A percentile compares a stretch with the other conserved stretches of the same genome.
phyloP scores from a whole-genome alignment of 1,140 invertebrate genomes.

The Drosophila burlai region DNA sequence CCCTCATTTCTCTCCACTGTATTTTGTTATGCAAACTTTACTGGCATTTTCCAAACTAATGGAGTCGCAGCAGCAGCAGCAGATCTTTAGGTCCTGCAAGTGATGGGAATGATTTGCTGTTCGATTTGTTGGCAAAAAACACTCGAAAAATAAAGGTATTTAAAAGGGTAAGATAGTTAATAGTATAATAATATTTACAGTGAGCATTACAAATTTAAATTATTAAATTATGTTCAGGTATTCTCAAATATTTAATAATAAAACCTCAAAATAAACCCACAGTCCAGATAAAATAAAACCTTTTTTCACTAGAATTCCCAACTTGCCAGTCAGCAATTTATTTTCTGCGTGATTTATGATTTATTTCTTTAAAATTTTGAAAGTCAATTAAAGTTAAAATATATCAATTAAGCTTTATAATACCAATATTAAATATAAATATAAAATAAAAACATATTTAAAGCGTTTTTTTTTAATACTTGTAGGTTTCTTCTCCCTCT shows the following conservation, averaged over 20 bases:
- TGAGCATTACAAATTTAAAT: too few species aligned
- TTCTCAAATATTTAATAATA: not conserved
- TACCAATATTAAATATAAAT: not conserved
- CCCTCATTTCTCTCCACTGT: not conserved
- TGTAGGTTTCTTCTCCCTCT: not conserved
- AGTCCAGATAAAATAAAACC: not conserved
- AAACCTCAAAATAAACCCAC: too few species aligned
- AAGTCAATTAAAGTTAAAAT: not conserved
- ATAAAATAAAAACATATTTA: not conserved
- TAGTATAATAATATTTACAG: too few species aligned
- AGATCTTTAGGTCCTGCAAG: constrained; percentile 33
- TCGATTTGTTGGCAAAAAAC: constrained; percentile 36
- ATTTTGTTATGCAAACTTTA: constrained; percentile 67
- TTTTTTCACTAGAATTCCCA: not conserved
- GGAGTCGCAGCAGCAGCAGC: constrained; percentile 7
- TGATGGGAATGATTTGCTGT: constrained; percentile 70
- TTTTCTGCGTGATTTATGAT: not conserved
- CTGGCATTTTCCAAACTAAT: constrained; percentile 44
- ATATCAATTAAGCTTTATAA: not conserved
- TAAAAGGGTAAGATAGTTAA: too few species aligned
- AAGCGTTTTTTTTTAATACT: not conserved
- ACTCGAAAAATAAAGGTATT: not conserved
- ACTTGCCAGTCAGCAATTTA: not conserved
- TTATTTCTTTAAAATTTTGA: not conserved
- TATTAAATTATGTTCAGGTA: not conserved